Evolutionary conservation across 2,888 invertebrate genomes (phyloP), one percentile per base, ranked within the genome.

Genomic region (Neoascia interrupta): DNA sequence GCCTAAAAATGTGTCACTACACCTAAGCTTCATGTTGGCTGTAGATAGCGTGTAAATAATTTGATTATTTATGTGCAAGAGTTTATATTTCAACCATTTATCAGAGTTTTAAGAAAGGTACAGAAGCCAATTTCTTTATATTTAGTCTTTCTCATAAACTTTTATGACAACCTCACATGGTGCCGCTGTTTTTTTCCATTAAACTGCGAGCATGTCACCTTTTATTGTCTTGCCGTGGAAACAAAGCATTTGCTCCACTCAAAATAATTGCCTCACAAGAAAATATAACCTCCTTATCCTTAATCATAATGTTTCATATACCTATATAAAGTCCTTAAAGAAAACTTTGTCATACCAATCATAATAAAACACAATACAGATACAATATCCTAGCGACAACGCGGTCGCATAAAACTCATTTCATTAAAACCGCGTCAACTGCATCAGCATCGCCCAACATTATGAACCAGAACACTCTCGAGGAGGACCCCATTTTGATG

Each of bases 391-490:
- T 26, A 4, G 26, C 26, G 41, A 34, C 74, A 37, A 60, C 41
- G 74, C 53, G 34, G 58, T 23, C 23, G 34, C 72, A 73, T 68
- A 61, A 79, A 79, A 79, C 49, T 63, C 68, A 79, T 79, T 79
- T 79, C 68, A 79, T 79, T 73, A 61, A 66, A 66, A 66, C 72
- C 66, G 54, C 72, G 72, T 45, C 66, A 73, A 73, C 41, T 76
- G 64, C 72, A 79, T 19, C 37, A 34, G 34, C 10, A n/a, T 60
- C 53, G 19, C 11, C 26, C 53, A 58, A 53, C 51, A 11, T 8
- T 31, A n/a, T 6, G n/a, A 49, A 8, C 45, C 26, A 37, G 18
- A n/a, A 53, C n/a, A n/a, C n/a, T n/a, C n/a, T n/a, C n/a, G n/a
- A 26, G 19, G 43, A 28, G 6, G n/a, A 47, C 79, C 79, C 79